Base-by-base conservation (phyloP, 2,797 vertebrate genomes). In the Emydoidea blandingii region DNA sequence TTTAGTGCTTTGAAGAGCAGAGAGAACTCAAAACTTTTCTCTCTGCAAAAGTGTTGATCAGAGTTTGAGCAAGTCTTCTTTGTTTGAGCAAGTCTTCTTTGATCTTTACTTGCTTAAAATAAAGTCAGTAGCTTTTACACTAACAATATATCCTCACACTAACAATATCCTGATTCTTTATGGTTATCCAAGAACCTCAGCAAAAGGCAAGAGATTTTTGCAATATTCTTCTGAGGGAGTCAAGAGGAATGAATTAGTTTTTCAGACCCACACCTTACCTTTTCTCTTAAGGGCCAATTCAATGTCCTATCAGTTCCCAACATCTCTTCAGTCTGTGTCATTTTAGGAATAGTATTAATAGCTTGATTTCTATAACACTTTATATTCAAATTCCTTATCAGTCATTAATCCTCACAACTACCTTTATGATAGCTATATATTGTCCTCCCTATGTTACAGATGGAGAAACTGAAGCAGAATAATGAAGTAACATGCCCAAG, bases 361-460 rank as follows among this genome's bases (percentile, higher is more conserved):
- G 14, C n/a, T 59, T 78, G 50, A 7, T 49, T 85, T 21, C 29
- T 76, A 37, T 47, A 54, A 54, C 5, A 29, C 68, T 52, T 27
- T 0, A 0, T 16, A 31, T 29, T 44, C 23, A 16, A 76, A 54
- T 11, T 29, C 78, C 44, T 49, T 78, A 47, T 29, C 72, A 76
- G 23, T 27, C 72, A 29, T 27, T 49, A 76, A 50, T 5, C 2
- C 1, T 0, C 0, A 0, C 1, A 6, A 76, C 21, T 88, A 9
- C n/a, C 65, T 31, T 16, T 5, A 27, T 10, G 31, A 12, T n/a
- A 10, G 34, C 0, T 78, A 14, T 41, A 41, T 2, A 44, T 47
- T 52, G 59, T 23, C 27, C 76, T 52, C 85, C 44, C 44, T 29
- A 78, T 49, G 44, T 29, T 78, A 78, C 27, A 16, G 8, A 78